These are phyloP conservation scores for Liolophura sinensis DNA, from an alignment of 1,140 invertebrate genomes.

Conservation along the genomic window DNA sequence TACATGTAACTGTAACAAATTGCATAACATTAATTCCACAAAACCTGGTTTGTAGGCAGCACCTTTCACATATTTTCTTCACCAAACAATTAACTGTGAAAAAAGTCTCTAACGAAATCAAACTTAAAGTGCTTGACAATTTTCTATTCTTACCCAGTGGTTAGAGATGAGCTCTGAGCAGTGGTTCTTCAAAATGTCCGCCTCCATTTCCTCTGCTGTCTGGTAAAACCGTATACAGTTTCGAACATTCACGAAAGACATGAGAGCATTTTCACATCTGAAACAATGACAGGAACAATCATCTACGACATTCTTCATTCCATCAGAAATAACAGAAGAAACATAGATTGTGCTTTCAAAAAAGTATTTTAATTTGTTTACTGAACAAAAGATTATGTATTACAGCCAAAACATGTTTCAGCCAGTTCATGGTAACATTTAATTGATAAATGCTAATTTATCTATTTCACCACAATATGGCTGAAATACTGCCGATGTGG, in stretches of 20 bases:
- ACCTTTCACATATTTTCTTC: too few relatives aligned
- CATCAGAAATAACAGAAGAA: not conserved
- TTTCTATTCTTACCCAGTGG: conserved; percentile 73
- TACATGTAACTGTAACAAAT: too few relatives aligned
- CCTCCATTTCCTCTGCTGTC: conserved; percentile 86
- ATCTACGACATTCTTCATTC: not conserved
- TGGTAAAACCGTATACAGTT: conserved; percentile 91
- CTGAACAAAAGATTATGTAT: not conserved
- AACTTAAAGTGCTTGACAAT: too few relatives aligned
- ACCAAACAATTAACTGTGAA: too few relatives aligned
- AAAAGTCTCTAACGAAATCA: too few relatives aligned
- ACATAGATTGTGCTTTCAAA: not conserved
- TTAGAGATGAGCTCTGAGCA: conserved; percentile 90
- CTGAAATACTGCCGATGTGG: too few relatives aligned
- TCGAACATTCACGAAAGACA: conserved; percentile 81
- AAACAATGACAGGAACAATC: conserved; percentile 36
- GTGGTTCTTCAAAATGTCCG: conserved; percentile 77
- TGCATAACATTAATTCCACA: too few relatives aligned
- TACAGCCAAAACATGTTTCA: too few relatives aligned
- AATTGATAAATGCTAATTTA: too few relatives aligned
- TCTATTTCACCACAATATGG: too few relatives aligned
- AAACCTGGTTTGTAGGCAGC: too few relatives aligned
- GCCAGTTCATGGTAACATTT: too few relatives aligned
- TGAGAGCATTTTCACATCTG: conserved; percentile 86
- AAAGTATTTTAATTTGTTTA: not conserved